phyloP scores from a whole-genome alignment of 2,113 vertebrate species.

The Cyanocitta stelleri region DNA sequence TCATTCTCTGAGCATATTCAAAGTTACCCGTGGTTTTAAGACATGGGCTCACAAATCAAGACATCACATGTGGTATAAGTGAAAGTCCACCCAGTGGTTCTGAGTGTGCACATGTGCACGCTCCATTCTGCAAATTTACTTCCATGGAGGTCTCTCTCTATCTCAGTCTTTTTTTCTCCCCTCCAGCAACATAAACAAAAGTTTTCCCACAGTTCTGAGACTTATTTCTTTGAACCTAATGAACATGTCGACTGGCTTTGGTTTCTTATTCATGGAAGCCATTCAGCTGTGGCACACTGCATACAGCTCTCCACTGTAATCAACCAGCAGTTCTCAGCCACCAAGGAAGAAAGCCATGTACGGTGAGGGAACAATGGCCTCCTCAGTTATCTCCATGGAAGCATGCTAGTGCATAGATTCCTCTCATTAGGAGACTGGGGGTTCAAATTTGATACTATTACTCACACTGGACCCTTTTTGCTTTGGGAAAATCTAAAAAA shows the following conservation, averaged over 20 bases:
- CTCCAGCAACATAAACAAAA: conserved; percentile 43
- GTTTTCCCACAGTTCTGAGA: conserved; percentile 61
- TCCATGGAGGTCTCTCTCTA: conserved; percentile 28
- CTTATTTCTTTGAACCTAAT: conserved; percentile 57
- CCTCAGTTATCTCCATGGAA: not conserved
- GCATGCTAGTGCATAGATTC: not conserved
- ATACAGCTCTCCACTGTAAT: conserved; percentile 19
- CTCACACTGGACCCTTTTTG: not conserved
- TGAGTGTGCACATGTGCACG: accelerated
- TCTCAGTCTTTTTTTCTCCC: not conserved
- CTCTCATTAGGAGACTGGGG: not conserved
- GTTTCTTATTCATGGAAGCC: conserved; percentile 56
- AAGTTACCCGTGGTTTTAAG: not conserved
- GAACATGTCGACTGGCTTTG: conserved; percentile 27
- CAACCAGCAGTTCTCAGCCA: conserved; percentile 14
- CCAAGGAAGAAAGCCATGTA: not conserved
- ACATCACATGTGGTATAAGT: not conserved
- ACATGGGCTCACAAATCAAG: not conserved
- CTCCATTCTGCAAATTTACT: not conserved
- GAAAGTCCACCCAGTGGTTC: not conserved
- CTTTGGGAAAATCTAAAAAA: not conserved
- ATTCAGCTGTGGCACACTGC: conserved; percentile 58
- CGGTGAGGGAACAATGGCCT: not conserved
- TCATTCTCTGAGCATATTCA: not conserved
- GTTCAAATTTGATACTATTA: not conserved